phyloP scores from a whole-genome alignment of 2,797 vertebrate species.

The Falco rusticolus region DNA sequence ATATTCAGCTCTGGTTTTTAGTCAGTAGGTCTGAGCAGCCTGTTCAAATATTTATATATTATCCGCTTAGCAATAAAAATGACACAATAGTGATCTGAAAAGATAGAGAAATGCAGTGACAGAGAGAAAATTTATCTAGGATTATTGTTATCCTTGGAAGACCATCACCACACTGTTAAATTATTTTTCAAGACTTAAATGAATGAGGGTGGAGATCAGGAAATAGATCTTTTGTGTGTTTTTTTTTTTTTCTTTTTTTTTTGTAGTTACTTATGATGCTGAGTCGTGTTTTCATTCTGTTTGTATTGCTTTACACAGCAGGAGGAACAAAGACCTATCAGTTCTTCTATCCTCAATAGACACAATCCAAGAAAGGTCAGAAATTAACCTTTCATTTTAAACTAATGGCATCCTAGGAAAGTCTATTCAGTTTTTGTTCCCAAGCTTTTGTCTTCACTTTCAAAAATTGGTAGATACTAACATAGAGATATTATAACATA shows the following conservation, averaged over 20 bases:
- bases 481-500: neutral
- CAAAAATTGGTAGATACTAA: neutral
- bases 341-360: neutral
- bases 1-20: neutral
- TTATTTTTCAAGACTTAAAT: neutral
- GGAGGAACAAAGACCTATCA: no score
- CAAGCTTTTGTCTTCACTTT: neutral
- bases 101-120: neutral
- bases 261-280: neutral
- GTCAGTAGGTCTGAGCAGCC: neutral
- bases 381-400: neutral
- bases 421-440: neutral
- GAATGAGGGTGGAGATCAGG: neutral
- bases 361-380: neutral
- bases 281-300: neutral
- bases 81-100: neutral
- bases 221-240: neutral
- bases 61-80: neutral
- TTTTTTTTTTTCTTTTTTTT: no score
- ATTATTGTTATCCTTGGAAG: neutral
- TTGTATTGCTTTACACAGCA: neutral
- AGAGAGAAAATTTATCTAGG: neutral
- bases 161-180: neutral
- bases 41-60: neutral
- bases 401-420: neutral